Conservation (phyloP, 2,113 vertebrate species). For the Telmatochromis bifrenatus region DNA sequence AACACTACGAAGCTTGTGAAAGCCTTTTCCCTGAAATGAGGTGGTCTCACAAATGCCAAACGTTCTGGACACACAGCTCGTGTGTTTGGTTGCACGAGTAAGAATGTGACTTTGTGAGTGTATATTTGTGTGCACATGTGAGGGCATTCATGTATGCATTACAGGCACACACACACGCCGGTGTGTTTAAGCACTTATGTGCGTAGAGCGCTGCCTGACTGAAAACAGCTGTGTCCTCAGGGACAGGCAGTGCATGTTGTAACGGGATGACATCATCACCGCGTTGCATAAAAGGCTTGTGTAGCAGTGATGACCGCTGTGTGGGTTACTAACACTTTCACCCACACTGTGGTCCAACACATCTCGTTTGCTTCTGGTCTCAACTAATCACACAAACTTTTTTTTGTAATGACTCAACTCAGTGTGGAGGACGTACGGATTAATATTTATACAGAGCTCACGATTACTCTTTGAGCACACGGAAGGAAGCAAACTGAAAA, state of each 20-base stretch:
- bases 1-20: constrained; percentile 63
- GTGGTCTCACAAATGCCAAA: constrained; percentile 19
- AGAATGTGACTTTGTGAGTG: constrained; percentile 15
- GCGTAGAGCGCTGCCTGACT: neutral
- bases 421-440: neutral
- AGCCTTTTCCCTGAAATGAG: constrained; percentile 46
- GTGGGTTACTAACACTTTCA: constrained; percentile 1
- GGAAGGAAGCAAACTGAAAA: neutral
- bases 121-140: neutral
- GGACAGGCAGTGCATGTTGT: constrained; percentile 17
- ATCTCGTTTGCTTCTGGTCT: neutral
- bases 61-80: constrained; percentile 23
- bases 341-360: neutral
- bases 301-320: neutral
- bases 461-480: neutral
- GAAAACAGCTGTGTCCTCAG: constrained; percentile 32
- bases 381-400: neutral
- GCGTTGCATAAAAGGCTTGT: constrained; percentile 17
- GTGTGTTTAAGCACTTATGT: neutral
- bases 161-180: neutral
- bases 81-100: constrained; percentile 28
- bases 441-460: neutral
- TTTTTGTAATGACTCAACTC: neutral
- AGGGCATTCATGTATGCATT: neutral
- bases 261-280: constrained; percentile 19